Evolutionary conservation across 2,888 invertebrate species (phyloP).

Genomic region (Sphaerophoria rueppellii): DNA sequence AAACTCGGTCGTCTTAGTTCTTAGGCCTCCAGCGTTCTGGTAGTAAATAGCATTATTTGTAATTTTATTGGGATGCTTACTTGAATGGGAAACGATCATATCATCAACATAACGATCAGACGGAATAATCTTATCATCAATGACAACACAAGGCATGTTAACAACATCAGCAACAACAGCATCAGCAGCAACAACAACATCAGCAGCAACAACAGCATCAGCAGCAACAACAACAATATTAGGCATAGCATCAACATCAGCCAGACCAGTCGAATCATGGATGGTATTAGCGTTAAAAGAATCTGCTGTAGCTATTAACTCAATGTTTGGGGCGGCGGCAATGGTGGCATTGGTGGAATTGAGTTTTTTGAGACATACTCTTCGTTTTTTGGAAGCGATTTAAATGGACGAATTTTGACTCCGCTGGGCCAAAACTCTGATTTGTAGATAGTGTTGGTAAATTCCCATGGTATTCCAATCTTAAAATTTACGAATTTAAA

Average conservation of each 20-base stretch:
- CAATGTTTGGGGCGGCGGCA: background rate
- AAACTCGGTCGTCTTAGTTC: background rate
- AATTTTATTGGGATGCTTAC: too few species aligned
- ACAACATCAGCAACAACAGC: too few species aligned
- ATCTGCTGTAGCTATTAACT: background rate
- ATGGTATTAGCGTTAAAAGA: background rate
- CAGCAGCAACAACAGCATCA: too few species aligned
- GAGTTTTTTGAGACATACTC: background rate
- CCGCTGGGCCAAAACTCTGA: conserved; percentile 21
- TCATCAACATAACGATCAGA: too few species aligned
- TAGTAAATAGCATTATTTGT: too few species aligned
- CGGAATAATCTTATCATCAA: too few species aligned
- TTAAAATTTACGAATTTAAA: conserved; percentile 39
- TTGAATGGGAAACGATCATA: too few species aligned
- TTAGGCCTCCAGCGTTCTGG: background rate
- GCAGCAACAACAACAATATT: too few species aligned
- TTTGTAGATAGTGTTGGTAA: background rate
- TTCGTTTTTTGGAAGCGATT: background rate
- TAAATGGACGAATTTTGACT: conserved; percentile 19
- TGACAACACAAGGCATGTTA: too few species aligned
- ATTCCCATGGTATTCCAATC: conserved; percentile 25
- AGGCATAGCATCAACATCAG: too few species aligned
- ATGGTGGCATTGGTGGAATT: background rate
- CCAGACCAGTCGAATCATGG: background rate
- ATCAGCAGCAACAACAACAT: too few species aligned